Percentiles rank a stretch among this genome's conserved stretches.
Evolutionary conservation across 2,113 vertebrate genomes (phyloP).

Genomic region (Saguinus midas): DNA sequence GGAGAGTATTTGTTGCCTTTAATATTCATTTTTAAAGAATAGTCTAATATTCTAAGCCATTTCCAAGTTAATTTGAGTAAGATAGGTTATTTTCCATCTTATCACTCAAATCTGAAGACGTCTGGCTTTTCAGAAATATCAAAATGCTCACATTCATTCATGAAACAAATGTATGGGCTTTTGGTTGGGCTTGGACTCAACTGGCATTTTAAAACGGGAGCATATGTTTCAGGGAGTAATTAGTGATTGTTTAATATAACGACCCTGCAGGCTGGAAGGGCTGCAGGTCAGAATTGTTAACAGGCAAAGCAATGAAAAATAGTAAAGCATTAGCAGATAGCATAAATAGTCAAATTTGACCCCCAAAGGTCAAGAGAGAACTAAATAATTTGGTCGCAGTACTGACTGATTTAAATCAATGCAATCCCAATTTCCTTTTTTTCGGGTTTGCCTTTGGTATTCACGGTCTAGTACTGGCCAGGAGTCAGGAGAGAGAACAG

Average conservation of each 20-base stretch:
- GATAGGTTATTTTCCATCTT: not conserved
- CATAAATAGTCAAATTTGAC: conserved; percentile 88
- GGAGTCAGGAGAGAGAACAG: not conserved
- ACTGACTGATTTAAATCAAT: conserved; percentile 86
- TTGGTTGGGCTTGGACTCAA: conserved; percentile 61
- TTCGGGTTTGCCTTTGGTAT: conserved; percentile 68
- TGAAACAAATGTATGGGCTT: conserved; percentile 22
- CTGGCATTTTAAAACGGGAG: conserved; percentile 78
- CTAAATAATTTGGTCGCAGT: conserved; percentile 87
- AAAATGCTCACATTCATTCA: not conserved
- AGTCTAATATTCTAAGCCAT: not conserved
- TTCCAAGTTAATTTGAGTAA: not conserved
- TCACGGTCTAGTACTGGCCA: conserved; percentile 64
- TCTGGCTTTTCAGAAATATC: not conserved
- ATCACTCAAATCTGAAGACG: not conserved
- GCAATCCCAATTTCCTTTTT: conserved; percentile 83
- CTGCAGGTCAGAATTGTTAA: conserved; percentile 86
- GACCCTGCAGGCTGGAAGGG: conserved; percentile 78
- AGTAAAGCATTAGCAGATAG: conserved; percentile 87
- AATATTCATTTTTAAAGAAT: not conserved
- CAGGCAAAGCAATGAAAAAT: conserved; percentile 82
- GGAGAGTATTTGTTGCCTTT: not conserved
- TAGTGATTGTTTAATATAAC: conserved; percentile 85
- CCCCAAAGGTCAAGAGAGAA: conserved; percentile 85
- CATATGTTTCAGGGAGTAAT: conserved; percentile 83